These are phyloP conservation scores for Siniperca knerii DNA, from an alignment of 2,113 vertebrate species.

Conservation along the genomic window DNA sequence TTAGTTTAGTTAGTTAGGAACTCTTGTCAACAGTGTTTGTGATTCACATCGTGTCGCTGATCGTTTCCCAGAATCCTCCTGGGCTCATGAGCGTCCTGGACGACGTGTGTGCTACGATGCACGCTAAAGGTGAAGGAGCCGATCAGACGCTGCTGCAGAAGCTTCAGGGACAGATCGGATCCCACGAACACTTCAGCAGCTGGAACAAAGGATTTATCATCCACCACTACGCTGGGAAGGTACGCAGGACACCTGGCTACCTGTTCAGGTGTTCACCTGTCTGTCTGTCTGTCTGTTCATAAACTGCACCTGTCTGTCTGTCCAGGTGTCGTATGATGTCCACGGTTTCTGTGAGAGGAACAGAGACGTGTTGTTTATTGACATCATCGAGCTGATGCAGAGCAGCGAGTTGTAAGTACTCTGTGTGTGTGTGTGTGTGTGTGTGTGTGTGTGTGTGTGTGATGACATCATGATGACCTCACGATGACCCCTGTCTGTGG, in stretches of 20 bases:
- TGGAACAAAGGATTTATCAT: conserved; percentile 89
- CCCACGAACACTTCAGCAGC: conserved; percentile 89
- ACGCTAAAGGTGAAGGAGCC: conserved; percentile 89
- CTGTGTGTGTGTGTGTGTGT: not conserved
- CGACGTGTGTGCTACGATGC: conserved; percentile 90
- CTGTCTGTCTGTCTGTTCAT: not conserved
- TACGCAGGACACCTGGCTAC: conserved; percentile 28
- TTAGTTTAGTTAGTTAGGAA: too few relatives aligned
- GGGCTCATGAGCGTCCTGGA: conserved; percentile 89
- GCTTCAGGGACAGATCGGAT: conserved; percentile 84
- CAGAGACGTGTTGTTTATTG: conserved; percentile 87
- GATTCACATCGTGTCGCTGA: not conserved
- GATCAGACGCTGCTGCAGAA: conserved; percentile 89
- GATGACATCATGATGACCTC: not conserved
- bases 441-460: conserved; percentile 4
- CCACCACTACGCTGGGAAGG: conserved; percentile 90
- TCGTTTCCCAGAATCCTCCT: conserved; percentile 81
- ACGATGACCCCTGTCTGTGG: not conserved
- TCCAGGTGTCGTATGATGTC: conserved; percentile 87
- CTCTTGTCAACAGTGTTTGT: too few relatives aligned
- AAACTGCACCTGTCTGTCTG: not conserved
- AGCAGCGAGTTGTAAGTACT: conserved; percentile 88
- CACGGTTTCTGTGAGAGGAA: conserved; percentile 89
- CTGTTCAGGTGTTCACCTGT: not conserved
- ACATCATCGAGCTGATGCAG: conserved; percentile 91